Conservation (phyloP, 2,113 vertebrate genomes). For the Sceloporus undulatus region DNA sequence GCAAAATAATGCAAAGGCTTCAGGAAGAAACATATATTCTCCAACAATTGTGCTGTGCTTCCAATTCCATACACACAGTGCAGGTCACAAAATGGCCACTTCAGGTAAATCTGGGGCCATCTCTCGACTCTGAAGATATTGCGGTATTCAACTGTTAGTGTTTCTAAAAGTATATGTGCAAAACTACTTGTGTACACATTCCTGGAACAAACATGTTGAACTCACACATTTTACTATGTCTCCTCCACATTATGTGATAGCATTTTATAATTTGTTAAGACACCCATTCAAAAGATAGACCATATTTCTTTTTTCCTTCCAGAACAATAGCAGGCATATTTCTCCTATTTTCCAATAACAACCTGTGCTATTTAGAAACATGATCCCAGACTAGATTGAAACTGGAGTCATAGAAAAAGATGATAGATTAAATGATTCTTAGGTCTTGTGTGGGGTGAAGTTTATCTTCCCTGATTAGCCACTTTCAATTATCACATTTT, state of each 20-base stretch:
- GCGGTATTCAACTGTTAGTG: background rate
- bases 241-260: background rate
- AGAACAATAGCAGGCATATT: background rate
- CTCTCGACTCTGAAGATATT: background rate
- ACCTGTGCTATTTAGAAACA: background rate
- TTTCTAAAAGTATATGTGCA: background rate
- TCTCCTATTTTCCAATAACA: background rate
- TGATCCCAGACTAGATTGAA: background rate
- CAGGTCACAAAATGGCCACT: no score
- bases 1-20: no score
- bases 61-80: no score
- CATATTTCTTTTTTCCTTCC: background rate
- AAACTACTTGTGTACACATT: background rate
- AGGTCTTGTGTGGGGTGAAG: background rate
- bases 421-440: background rate
- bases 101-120: no score
- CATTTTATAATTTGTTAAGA: background rate
- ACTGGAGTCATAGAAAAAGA: background rate
- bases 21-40: no score
- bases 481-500: background rate
- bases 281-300: background rate
- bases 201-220: background rate
- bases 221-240: background rate
- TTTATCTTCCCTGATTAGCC: constrained; percentile 7
- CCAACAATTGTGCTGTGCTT: no score